Evolutionary conservation across 2,113 vertebrate genomes (phyloP).

Genomic region (Dromaius novaehollandiae): DNA sequence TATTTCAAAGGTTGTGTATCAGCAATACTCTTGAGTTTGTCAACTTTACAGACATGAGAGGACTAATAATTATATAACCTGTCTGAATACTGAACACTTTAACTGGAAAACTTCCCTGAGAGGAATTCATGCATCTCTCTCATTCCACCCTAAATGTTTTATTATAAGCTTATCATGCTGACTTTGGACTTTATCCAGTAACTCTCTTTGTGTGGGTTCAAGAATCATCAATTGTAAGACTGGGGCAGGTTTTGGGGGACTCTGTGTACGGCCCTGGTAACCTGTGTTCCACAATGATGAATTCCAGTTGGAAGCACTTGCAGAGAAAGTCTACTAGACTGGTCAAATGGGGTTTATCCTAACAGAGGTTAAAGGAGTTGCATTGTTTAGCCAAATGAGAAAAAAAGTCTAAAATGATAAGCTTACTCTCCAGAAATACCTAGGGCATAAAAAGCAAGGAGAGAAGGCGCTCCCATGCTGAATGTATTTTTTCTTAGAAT

Average conservation of each 20-base stretch:
- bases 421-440: background rate
- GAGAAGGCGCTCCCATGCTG: background rate
- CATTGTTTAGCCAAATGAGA: background rate
- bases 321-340: background rate
- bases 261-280: background rate
- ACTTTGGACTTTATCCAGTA: background rate
- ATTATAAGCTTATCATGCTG: background rate
- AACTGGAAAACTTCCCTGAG: background rate
- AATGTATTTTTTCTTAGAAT: background rate
- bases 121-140: background rate
- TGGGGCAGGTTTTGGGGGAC: background rate
- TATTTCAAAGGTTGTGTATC: background rate
- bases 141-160: background rate
- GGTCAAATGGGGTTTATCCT: background rate
- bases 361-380: background rate
- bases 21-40: background rate
- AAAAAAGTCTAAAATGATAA: background rate
- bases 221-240: background rate
- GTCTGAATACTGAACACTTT: background rate
- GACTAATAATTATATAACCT: background rate
- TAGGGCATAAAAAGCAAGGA: background rate
- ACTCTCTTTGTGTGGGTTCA: background rate
- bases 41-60: background rate
- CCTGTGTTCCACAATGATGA: background rate
- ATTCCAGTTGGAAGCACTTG: background rate